These are phyloP conservation scores for Oedothorax gibbosus DNA, from an alignment of 1,140 invertebrate genomes.

Conservation along the genomic window DNA sequence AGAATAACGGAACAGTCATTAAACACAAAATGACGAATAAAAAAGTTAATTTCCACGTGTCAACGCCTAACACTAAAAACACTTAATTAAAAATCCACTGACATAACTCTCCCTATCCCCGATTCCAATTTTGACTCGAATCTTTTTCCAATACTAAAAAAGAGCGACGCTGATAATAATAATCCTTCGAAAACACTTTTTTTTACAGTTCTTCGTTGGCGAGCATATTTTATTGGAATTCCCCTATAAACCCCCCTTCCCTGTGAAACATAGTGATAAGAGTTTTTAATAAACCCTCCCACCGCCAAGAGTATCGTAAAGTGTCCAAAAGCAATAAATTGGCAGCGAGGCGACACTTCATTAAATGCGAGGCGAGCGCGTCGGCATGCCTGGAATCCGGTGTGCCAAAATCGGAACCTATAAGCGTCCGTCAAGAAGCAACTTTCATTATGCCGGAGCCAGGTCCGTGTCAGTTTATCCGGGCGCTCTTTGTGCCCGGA, in stretches of 20 bases:
- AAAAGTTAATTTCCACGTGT: background rate
- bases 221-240: constrained; percentile 22
- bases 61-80: background rate
- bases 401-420: constrained; percentile 32
- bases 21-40: too few relatives aligned
- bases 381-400: constrained; percentile 41
- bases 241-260: background rate
- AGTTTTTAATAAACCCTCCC: constrained; percentile 50
- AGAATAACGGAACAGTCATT: too few relatives aligned
- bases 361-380: background rate
- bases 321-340: constrained; percentile 52
- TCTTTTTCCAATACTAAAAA: constrained; percentile 9
- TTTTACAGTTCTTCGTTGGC: background rate
- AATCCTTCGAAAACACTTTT: constrained; percentile 5
- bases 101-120: background rate
- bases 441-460: constrained; percentile 57
- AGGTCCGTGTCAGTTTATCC: constrained; percentile 59
- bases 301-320: constrained; percentile 39
- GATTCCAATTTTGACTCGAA: constrained; percentile 17
- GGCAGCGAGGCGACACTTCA: constrained; percentile 41
- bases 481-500: constrained; percentile 38
- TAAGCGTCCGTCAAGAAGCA: constrained; percentile 55
- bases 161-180: constrained; percentile 3
- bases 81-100: background rate
- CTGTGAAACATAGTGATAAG: constrained; percentile 17